Percentiles rank a stretch among this genome's conserved stretches.
phyloP scores from a whole-genome alignment of 2,888 invertebrate species.

The Parascotia fuliginaria region DNA sequence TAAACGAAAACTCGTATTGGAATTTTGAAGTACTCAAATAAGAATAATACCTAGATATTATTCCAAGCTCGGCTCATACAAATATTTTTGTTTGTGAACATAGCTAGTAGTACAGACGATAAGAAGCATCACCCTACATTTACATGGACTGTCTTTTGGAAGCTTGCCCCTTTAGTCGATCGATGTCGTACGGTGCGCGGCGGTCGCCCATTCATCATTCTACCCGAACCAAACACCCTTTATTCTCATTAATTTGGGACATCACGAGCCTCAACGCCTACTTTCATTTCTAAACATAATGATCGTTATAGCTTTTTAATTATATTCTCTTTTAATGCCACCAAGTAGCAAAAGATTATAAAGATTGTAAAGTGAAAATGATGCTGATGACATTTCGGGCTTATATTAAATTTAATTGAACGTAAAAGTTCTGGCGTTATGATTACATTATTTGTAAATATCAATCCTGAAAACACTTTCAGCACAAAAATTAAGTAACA shows the following conservation, averaged over 20 bases:
- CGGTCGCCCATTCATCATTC: slow-evolving; percentile 62
- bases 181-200: slow-evolving; percentile 59
- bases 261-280: slow-evolving; percentile 20
- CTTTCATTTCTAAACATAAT: neutral
- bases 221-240: slow-evolving; percentile 52
- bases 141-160: slow-evolving; percentile 51
- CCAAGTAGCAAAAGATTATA: too few relatives aligned
- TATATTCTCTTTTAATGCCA: too few relatives aligned
- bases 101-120: slow-evolving; percentile 17
- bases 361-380: too few relatives aligned
- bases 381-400: too few relatives aligned
- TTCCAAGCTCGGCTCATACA: slow-evolving; percentile 9
- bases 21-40: slow-evolving; percentile 16
- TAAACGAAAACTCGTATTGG: slow-evolving; percentile 7
- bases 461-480: too few relatives aligned
- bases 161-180: slow-evolving; percentile 56
- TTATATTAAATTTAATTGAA: too few relatives aligned
- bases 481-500: too few relatives aligned
- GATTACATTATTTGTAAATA: too few relatives aligned
- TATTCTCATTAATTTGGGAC: slow-evolving; percentile 49
- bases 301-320: too few relatives aligned
- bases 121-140: slow-evolving; percentile 40
- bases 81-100: slow-evolving; percentile 39
- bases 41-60: slow-evolving; percentile 23
- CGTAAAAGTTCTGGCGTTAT: too few relatives aligned